A percentile compares a stretch with the other conserved stretches of the same genome.
Conservation (phyloP, 2,888 invertebrate species). For the Parascotia fuliginaria region DNA sequence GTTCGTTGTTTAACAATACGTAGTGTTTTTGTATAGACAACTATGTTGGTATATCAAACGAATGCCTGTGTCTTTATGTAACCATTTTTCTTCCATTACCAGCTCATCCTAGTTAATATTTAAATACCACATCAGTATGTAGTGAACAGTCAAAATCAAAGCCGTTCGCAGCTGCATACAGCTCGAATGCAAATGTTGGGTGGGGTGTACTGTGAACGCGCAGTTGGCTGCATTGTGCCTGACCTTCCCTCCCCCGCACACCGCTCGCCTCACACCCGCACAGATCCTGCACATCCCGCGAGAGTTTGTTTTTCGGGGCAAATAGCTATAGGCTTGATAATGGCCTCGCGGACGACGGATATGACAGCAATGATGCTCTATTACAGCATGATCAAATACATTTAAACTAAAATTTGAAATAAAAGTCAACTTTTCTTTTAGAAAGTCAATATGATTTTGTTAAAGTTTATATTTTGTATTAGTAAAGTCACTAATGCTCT, state of each 20-base stretch:
- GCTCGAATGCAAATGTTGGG: constrained; percentile 76
- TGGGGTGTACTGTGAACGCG: constrained; percentile 76
- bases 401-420: too few relatives aligned
- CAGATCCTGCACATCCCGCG: constrained; percentile 75
- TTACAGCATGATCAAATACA: constrained; percentile 10
- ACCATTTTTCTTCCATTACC: constrained; percentile 1
- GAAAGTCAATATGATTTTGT: too few relatives aligned
- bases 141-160: constrained; percentile 63
- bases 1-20: too few relatives aligned
- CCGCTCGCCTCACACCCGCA: constrained; percentile 37
- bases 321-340: constrained; percentile 86
- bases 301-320: constrained; percentile 86
- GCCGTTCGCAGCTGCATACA: constrained; percentile 69
- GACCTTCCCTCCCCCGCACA: constrained; percentile 40
- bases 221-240: constrained; percentile 82
- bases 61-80: neutral
- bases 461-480: too few relatives aligned
- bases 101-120: constrained; percentile 33
- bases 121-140: constrained; percentile 37
- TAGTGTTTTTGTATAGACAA: neutral
- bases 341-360: constrained; percentile 77
- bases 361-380: constrained; percentile 57
- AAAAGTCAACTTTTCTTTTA: too few relatives aligned
- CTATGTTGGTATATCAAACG: neutral
- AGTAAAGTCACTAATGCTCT: too few relatives aligned